These are phyloP conservation scores for Sander vitreus DNA, from an alignment of 2,113 vertebrate species.

Conservation along the genomic window DNA sequence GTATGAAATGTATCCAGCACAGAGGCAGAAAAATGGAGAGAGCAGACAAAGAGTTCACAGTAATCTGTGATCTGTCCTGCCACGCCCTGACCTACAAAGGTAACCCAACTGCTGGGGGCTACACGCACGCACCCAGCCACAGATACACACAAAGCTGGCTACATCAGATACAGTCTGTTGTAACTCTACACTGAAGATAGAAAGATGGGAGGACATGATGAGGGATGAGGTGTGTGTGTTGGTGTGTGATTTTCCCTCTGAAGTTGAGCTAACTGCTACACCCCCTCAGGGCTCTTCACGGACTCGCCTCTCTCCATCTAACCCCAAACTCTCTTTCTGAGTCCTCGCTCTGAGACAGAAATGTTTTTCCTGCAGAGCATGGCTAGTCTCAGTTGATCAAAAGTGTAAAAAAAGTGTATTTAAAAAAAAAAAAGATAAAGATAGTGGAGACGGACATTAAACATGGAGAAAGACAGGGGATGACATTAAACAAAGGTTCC, in stretches of 20 bases:
- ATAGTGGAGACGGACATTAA: background rate
- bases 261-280: slow-evolving; percentile 59
- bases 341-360: slow-evolving; percentile 6
- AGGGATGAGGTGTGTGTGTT: slow-evolving; percentile 65
- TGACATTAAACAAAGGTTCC: background rate
- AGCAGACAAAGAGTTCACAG: slow-evolving; percentile 72
- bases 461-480: background rate
- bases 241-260: slow-evolving; percentile 56
- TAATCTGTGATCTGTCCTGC: slow-evolving; percentile 68
- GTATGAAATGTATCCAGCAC: slow-evolving; percentile 64
- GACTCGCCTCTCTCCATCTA: slow-evolving; percentile 32
- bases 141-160: slow-evolving; percentile 56
- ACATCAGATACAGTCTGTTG: slow-evolving; percentile 75
- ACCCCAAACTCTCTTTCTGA: slow-evolving; percentile 21
- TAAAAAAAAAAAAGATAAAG: too few relatives aligned
- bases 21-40: slow-evolving; percentile 50
- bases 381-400: background rate
- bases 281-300: slow-evolving; percentile 54
- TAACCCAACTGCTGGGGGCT: slow-evolving; percentile 71
- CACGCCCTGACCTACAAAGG: slow-evolving; percentile 80
- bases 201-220: slow-evolving; percentile 74
- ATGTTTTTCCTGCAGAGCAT: background rate
- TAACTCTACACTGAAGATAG: slow-evolving; percentile 72
- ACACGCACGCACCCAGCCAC: slow-evolving; percentile 29
- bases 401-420: background rate